Evolutionary conservation across 2,888 invertebrate species (phyloP), one percentile per base, ranked within the genome.

Genomic region (Eupeodes latifasciatus): DNA sequence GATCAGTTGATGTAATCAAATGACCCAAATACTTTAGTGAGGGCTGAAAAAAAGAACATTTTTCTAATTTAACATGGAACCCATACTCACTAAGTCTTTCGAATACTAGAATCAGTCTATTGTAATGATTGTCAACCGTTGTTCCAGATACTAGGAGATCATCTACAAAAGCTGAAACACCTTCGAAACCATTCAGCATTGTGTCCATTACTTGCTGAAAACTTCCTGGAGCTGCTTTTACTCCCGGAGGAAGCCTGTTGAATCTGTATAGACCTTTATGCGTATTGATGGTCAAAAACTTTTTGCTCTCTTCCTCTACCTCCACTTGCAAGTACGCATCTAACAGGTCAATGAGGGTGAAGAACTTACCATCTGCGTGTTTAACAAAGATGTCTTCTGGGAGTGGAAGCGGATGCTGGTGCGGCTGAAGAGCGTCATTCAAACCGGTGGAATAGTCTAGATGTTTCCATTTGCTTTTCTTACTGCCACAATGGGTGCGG

Each of bases 381-480:
- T 79, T 71, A 2, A 59, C 40, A 14, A 79, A 79, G 44, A 79
- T 79, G 2, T 71, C 62, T 19, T 80, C 64, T 2, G 72, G 80
- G 61, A 40, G 69, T 19, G 69, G n/a, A n/a, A n/a, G n/a, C n/a
- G n/a, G n/a, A 49, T 82, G 53, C 10, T 61, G 57, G 3, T 75
- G n/a, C 9, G 75, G 67, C 12, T 67, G 40, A 11, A 82, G 47
- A 27, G 53, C 12, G 14, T 77, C 49, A 66, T 77, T 82, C n/a
- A 76, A 19, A 1, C 67, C 67, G 19, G 67, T 75, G 3, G 89
- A 90, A n/a, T 88, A 90, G 61, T 90, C 89, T 47, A 79, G 0
- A 89, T 79, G n/a, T 72, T 78, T 1, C 89, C 87, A 76, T 83
- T 89, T 19, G 87, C 66, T 47, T 81, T 76, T 4, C 34, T 40